These are phyloP conservation scores for Tapirus indicus DNA, from an alignment of 2,797 vertebrate species.

Conservation along the genomic window DNA sequence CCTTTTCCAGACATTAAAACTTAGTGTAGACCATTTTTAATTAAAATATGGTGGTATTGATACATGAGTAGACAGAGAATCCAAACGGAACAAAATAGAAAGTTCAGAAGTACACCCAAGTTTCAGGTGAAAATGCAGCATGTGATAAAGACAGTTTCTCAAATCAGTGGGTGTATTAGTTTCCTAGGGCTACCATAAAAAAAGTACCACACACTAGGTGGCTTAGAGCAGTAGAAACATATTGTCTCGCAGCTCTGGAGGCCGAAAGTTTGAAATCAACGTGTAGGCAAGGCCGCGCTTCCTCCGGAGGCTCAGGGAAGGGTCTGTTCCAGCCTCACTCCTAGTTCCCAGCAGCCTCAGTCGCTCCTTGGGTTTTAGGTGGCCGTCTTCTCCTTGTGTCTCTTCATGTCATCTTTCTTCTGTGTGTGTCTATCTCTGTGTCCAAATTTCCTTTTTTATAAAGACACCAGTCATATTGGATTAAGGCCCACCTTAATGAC, in stretches of 20 bases:
- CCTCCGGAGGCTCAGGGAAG: not conserved
- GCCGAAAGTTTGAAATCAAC: not conserved
- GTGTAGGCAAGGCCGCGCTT: fast-evolving
- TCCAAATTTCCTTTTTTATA: not conserved
- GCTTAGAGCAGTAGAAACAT: not conserved
- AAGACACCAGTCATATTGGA: not conserved
- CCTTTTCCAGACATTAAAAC: not conserved
- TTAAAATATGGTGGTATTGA: not conserved
- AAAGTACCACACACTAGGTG: not conserved
- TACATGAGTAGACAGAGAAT: not conserved
- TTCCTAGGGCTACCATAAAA: not conserved
- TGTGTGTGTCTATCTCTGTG: not conserved
- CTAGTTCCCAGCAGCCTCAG: not conserved
- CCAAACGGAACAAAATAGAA: not conserved
- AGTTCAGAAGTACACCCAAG: not conserved
- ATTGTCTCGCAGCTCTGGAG: not conserved
- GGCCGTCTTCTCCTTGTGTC: not conserved
- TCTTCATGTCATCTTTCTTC: not conserved
- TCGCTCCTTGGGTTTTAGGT: too few relatives aligned
- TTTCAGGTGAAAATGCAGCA: not conserved
- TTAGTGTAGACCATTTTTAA: not conserved
- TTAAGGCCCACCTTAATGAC: not conserved
- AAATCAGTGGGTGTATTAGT: not conserved
- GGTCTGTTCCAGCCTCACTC: not conserved
- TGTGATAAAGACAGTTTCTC: not conserved